Evolutionary conservation across 1,140 invertebrate species (phyloP), one percentile per base, ranked within the genome.

Genomic region (Apis mellifera): DNA sequence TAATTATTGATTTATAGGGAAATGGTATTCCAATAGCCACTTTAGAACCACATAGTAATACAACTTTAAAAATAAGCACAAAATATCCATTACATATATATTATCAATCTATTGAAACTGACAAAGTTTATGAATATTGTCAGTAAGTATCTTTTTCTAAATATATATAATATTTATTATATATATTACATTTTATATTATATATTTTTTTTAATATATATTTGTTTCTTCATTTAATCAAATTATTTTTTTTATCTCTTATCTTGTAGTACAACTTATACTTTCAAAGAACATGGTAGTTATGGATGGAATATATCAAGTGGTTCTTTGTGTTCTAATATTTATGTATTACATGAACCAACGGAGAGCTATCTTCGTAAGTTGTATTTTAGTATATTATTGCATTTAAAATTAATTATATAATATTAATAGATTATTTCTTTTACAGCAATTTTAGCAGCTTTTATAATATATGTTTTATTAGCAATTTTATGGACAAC

Each of bases 251-350:
- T 92, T 70, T 65, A 93, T 52, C 88, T 76, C 69, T 42, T n/a
- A n/a, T n/a, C 83, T 89, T 92, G 70, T 65, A 93, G 93, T 50
- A 62, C 52, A 19, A 89, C 88, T n/a, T 93, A 92, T 65, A 76
- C 86, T 55, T 94, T 95, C 73, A 92, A 92, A 87, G 94, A 95
- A 78, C 92, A 95, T 91, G 95, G 95, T 76, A 88, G 90, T 65
- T 95, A 95, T 89, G 93, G 93, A 19, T 95, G 94, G 95, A 95
- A 95, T 91, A 88, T 95, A 69, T 93, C 93, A 1, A 0, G 12
- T 17, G 73, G 90, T 23, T n/a, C 86, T 5, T 62, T 72, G 70
- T 95, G 94, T 85, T 89, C 91, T 7, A n/a, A 85, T 8, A 66
- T 66, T 89, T 94, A 79, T 88, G 90, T 82, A 90, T 94, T 74